Percentiles rank a stretch among this genome's conserved stretches.
Evolutionary conservation across 2,113 vertebrate species (phyloP).

Genomic region (Pao palembangensis): DNA sequence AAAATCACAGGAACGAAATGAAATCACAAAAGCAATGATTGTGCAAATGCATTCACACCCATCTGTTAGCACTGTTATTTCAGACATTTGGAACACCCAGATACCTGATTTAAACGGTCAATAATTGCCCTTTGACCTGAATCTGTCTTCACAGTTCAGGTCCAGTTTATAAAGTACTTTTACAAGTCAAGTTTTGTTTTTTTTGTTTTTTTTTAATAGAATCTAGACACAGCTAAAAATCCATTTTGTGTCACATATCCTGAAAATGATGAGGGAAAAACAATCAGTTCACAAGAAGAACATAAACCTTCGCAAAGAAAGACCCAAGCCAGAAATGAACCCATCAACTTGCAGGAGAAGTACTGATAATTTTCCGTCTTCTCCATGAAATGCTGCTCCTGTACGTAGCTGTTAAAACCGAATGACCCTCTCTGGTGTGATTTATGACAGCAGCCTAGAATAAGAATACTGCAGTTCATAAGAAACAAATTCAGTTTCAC

Average conservation of each 20-base stretch:
- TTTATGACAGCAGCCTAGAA: constrained; percentile 13
- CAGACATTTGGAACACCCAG: not conserved
- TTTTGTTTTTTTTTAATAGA: no score
- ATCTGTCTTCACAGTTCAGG: not conserved
- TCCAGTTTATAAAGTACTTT: not conserved
- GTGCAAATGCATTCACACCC: not conserved
- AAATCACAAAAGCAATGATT: constrained; percentile 1
- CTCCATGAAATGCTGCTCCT: not conserved
- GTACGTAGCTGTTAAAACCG: not conserved
- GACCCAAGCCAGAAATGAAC: not conserved
- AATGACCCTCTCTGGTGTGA: constrained; percentile 4
- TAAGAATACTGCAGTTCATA: constrained; percentile 26
- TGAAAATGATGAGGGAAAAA: no score
- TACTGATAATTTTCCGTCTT: no score
- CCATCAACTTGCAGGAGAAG: no score
- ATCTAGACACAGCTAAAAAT: no score
- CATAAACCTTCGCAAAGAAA: no score
- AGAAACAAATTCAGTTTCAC: constrained; percentile 18
- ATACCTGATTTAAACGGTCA: no score
- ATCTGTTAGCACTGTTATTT: constrained; percentile 5
- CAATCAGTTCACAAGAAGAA: no score
- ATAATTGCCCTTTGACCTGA: not conserved
- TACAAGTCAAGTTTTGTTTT: no score
- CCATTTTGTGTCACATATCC: no score
- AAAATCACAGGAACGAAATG: constrained; percentile 41